These are phyloP conservation scores for Pampus argenteus DNA, from an alignment of 2,797 vertebrate species.

Conservation along the genomic window DNA sequence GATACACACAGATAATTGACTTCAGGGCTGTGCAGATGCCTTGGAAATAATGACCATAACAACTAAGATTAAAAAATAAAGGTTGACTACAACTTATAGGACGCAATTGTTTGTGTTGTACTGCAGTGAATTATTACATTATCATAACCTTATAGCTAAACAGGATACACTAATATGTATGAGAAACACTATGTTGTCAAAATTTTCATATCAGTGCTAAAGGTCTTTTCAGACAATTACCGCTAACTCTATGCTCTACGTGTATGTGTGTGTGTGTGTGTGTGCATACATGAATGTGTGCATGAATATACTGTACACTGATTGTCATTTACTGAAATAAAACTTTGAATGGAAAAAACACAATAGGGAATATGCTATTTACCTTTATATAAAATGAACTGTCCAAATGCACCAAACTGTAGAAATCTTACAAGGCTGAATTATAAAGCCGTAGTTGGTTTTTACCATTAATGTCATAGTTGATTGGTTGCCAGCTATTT, in stretches of 20 bases:
- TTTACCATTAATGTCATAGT: slow-evolving; percentile 84
- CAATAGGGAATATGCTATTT: slow-evolving; percentile 8
- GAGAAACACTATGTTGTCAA: no score
- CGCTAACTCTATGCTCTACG: not conserved
- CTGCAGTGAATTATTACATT: not conserved
- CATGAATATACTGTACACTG: slow-evolving; percentile 11
- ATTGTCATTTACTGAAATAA: slow-evolving; percentile 1
- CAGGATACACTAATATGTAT: not conserved
- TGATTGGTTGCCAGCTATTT: slow-evolving; percentile 86
- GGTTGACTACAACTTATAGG: not conserved
- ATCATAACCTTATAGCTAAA: not conserved
- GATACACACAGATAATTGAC: not conserved
- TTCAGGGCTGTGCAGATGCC: not conserved
- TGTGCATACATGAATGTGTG: not conserved
- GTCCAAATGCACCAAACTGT: slow-evolving; percentile 37
- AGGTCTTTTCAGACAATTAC: not conserved
- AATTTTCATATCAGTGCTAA: not conserved
- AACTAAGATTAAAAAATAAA: not conserved
- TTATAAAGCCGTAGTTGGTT: slow-evolving; percentile 63
- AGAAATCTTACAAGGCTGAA: slow-evolving; percentile 56
- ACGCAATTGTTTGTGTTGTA: not conserved
- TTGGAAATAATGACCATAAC: not conserved
- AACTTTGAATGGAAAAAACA: slow-evolving; percentile 1
- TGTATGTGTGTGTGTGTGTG: not conserved
- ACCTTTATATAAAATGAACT: slow-evolving; percentile 35